Percentiles rank a stretch among this genome's conserved stretches.
These are phyloP conservation scores for Sarcoramphus papa DNA, from an alignment of 2,797 vertebrate species.

Conservation along the genomic window DNA sequence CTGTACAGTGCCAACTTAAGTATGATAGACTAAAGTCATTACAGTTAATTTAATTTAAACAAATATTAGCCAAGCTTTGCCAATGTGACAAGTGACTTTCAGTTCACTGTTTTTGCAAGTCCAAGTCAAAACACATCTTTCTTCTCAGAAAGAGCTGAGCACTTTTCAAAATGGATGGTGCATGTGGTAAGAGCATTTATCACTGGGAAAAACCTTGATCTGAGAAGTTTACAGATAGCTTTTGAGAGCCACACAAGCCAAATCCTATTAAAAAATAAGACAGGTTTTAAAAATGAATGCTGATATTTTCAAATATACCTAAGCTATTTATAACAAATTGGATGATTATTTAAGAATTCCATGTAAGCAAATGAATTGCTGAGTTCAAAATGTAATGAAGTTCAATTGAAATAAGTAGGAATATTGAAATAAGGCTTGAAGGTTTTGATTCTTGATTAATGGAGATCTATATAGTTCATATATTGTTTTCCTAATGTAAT, in stretches of 20 bases:
- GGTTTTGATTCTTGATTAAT: not conserved
- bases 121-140: not conserved
- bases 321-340: not conserved
- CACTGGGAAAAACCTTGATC: not conserved
- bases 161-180: not conserved
- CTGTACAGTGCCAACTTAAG: not conserved
- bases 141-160: not conserved
- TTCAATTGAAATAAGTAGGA: not conserved
- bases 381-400: not conserved
- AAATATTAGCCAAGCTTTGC: not conserved
- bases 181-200: not conserved
- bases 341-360: not conserved
- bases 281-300: not conserved
- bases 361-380: not conserved
- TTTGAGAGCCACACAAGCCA: not conserved
- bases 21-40: constrained; percentile 6
- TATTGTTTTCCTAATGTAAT: not conserved
- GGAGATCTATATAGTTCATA: not conserved
- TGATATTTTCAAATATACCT: not conserved
- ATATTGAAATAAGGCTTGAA: not conserved
- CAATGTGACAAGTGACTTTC: not conserved
- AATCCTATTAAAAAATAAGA: not conserved
- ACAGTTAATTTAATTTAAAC: not conserved
- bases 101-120: not conserved
- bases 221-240: not conserved